Conservation (phyloP, 2,888 invertebrate genomes). For the Plebejus argus region DNA sequence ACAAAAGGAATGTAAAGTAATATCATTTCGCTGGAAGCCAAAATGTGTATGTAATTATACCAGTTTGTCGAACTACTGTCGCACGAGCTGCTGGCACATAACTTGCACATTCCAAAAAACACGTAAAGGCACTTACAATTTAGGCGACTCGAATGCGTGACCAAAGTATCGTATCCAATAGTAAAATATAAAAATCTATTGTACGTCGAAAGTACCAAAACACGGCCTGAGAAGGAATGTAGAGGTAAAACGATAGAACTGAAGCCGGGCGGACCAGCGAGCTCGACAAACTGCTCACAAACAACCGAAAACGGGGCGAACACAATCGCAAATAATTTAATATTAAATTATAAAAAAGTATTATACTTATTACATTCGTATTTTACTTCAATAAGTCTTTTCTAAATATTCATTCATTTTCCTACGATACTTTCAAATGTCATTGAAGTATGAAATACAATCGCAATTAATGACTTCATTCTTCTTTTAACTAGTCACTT, state of each 20-base stretch:
- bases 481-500: slow-evolving; percentile 74
- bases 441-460: slow-evolving; percentile 79
- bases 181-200: slow-evolving; percentile 31
- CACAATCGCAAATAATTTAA: slow-evolving; percentile 52
- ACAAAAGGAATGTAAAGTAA: slow-evolving; percentile 55
- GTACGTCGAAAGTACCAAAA: slow-evolving; percentile 25
- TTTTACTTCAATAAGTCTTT: slow-evolving; percentile 80
- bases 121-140: slow-evolving; percentile 73
- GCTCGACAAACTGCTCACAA: slow-evolving; percentile 39
- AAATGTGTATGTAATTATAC: slow-evolving; percentile 20
- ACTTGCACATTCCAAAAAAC: slow-evolving; percentile 49
- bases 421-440: slow-evolving; percentile 78
- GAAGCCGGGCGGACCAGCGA: slow-evolving; percentile 39
- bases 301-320: slow-evolving; percentile 40
- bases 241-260: slow-evolving; percentile 3
- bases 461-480: slow-evolving; percentile 76
- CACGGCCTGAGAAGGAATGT: slow-evolving; percentile 26
- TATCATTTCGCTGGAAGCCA: slow-evolving; percentile 49
- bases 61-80: slow-evolving; percentile 53
- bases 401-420: slow-evolving; percentile 80
- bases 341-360: slow-evolving; percentile 62
- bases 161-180: slow-evolving; percentile 25
- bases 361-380: slow-evolving; percentile 76
- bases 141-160: slow-evolving; percentile 47
- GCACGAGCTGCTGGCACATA: slow-evolving; percentile 38